Conservation (phyloP, 2,113 vertebrate genomes). For the Periophthalmus modestus region DNA sequence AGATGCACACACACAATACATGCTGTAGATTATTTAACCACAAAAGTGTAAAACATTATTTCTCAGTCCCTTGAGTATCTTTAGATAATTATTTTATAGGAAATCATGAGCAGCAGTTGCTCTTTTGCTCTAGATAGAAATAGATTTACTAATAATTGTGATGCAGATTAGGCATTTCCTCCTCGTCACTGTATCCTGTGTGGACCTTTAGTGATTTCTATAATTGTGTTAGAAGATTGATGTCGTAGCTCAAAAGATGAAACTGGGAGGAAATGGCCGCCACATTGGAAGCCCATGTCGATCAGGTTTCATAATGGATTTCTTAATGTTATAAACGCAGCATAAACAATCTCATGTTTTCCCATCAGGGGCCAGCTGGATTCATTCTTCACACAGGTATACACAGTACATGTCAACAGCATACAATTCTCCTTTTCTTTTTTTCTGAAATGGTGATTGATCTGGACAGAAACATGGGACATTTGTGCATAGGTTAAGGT, state of each 20-base stretch:
- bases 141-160: constrained; percentile 13
- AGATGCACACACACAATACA: neutral
- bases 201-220: constrained; percentile 49
- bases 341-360: constrained; percentile 74
- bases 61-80: neutral
- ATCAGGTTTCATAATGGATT: constrained; percentile 77
- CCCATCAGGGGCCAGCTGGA: constrained; percentile 52
- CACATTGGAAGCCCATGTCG: constrained; percentile 48
- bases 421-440: neutral
- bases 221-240: constrained; percentile 72
- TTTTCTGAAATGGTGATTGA: constrained; percentile 22
- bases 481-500: neutral
- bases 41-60: neutral
- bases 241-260: constrained; percentile 60
- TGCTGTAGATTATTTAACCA: neutral
- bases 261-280: constrained; percentile 74
- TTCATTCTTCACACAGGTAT: constrained; percentile 56
- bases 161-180: constrained; percentile 35
- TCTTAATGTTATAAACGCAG: constrained; percentile 72
- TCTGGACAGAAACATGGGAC: constrained; percentile 9
- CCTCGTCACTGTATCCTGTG: constrained; percentile 63
- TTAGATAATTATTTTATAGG: constrained; percentile 9
- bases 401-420: constrained; percentile 15
- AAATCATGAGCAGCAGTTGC: neutral
- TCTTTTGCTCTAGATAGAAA: constrained; percentile 24